Evolutionary conservation across 2,888 invertebrate species (phyloP).

Genomic region (Ceratothoa steindachneri): DNA sequence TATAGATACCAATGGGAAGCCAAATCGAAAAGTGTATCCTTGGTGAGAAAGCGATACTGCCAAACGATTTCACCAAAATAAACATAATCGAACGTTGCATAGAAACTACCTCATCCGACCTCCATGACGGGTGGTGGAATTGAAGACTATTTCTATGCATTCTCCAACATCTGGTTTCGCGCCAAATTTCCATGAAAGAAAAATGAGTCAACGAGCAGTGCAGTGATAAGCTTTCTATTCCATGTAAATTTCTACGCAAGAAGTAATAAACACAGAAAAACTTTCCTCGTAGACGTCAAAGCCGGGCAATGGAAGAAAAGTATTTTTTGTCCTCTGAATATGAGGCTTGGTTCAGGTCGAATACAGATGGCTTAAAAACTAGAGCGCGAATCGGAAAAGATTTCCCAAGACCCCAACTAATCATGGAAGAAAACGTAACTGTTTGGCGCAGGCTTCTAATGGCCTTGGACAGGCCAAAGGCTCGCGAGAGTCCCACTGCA

Average conservation of each 20-base stretch:
- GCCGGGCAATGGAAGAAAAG: neutral
- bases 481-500: neutral
- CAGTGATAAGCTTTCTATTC: neutral
- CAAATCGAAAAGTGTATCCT: neutral
- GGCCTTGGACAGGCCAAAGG: neutral
- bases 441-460: neutral
- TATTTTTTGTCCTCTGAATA: neutral
- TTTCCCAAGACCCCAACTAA: neutral
- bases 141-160: neutral
- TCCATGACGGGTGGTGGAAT: neutral
- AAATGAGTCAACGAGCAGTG: neutral
- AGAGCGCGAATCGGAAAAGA: neutral
- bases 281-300: neutral
- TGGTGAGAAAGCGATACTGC: neutral
- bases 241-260: neutral
- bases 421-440: neutral
- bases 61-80: neutral
- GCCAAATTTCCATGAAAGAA: neutral
- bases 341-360: neutral
- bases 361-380: neutral
- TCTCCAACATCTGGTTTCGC: neutral
- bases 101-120: neutral
- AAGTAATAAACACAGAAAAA: neutral
- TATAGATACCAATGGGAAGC: neutral
- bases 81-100: neutral